Evolutionary conservation across 1,140 invertebrate genomes (phyloP), one percentile per base, ranked within the genome.

Genomic region (Gonioctena quinquepunctata): DNA sequence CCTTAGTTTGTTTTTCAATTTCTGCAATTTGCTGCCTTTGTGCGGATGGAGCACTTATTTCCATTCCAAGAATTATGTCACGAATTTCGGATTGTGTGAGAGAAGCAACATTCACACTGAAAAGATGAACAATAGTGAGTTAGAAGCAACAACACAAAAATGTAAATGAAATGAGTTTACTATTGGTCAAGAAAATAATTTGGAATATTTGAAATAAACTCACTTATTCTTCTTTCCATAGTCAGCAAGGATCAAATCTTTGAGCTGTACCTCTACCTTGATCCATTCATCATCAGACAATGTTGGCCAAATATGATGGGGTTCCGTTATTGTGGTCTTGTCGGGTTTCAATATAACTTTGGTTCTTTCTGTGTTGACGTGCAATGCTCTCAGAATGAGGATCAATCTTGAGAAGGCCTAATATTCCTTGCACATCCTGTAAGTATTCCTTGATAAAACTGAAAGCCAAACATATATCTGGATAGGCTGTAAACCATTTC

Each of bases 1-100:
- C 98, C 81, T 99, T 99, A 4, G 97, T 99, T 85, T 99, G 98
- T 82, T 99, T 99, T 83, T 99, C 98, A 78, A 99, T 99, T 84
- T 99, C 98, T 1, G 97, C 97, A 75, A 99, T 99, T 84, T 99
- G 98, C 83, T 99, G 98, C 57, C 98, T 87, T 82, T 99, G 97
- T 0, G 97, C 96, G 0, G 96, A 99, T 0, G 98, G 98, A 0
- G 98, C 98, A 28, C 96, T 98, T 70, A 99, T 99, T 86, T 99
- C 98, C 97, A 99, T 99, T 80, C 98, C 98, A 23, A 99, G 88
- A 79, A 99, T 99, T 69, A 99, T 99, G 83, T 99, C 98, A 69
- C 98, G 91, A 78, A 99, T 99, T 87, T 99, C 98, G 0, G 97
- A 99, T 81, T 99, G 98, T 0, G 98, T 99, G 8, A 99, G 86